These are phyloP conservation scores for Tricholauxania praeusta DNA, from an alignment of 2,888 invertebrate genomes.

Conservation along the genomic window DNA sequence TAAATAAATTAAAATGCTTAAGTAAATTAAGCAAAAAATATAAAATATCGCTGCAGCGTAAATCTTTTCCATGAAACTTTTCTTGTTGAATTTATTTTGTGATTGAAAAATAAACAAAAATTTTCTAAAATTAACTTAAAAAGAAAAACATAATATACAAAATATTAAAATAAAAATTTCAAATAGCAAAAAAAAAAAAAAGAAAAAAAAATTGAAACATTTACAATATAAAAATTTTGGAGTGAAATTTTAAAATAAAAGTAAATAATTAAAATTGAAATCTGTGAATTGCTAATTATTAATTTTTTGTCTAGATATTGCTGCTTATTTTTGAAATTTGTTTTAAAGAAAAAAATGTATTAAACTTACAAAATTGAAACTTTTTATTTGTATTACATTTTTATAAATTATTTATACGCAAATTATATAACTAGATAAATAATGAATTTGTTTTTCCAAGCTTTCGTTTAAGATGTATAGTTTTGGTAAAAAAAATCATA, in stretches of 20 bases:
- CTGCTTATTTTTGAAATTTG: too few relatives aligned
- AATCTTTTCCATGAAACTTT: neutral
- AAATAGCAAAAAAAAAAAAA: slow-evolving; percentile 44
- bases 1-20: too few relatives aligned
- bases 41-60: too few relatives aligned
- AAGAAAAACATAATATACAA: neutral
- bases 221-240: slow-evolving; percentile 23
- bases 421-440: too few relatives aligned
- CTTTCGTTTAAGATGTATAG: neutral
- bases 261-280: neutral
- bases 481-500: neutral
- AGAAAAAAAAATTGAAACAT: slow-evolving; percentile 35
- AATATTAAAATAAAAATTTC: slow-evolving; percentile 2
- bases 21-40: too few relatives aligned
- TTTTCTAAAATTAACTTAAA: neutral
- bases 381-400: too few relatives aligned
- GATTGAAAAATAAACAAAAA: neutral
- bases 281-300: neutral
- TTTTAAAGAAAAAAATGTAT: neutral
- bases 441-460: neutral
- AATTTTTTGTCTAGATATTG: too few relatives aligned
- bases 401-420: too few relatives aligned
- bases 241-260: slow-evolving; percentile 17
- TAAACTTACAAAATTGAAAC: neutral
- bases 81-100: slow-evolving; percentile 23